Base-by-base conservation (phyloP, 2,888 invertebrate genomes). In the Salpingus planirostris region DNA sequence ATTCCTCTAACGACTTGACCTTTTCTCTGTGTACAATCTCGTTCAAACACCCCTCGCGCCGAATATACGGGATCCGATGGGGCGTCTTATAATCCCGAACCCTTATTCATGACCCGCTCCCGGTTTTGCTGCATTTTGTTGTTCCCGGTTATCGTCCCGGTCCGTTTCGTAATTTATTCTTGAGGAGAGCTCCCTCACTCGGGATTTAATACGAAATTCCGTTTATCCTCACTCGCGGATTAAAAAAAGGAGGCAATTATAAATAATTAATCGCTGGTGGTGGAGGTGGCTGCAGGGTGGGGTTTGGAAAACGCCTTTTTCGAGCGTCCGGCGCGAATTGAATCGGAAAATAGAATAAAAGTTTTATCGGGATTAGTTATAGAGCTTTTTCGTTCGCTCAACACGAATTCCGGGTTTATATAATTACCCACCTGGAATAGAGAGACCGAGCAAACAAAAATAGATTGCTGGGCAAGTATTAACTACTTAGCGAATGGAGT, bases 91-190 rank as follows among this genome's bases (percentile, higher is more conserved):
- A 48, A 52, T 50, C 52, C 44, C 29, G 13, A 39, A 42, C 46
- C 47, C 46, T 44, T 46, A 52, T 52, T 52, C 52, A 49, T 47
- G 48, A 44, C 39, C 28, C 29, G 46, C 40, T 40, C 40, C 41
- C 37, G n/a, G 44, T 46, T 50, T 44, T 36, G 40, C 21, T 29
- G 15, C 25, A 32, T 32, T 36, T 36, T 36, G 36, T 27, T 29
- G 25, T 25, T 28, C 10, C 18, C 18, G 10, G n/a, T 33, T 45
- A 42, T 38, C 38, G 39, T 29, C 36, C 36, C 35, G 31, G 32
- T 12, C 5, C 18, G 5, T 30, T 42, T 34, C 33, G 31, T 18
- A 18, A 18, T 18, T 18, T 18, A 18, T 18, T 6, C 18, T 5
- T n/a, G n/a, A n/a, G n/a, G n/a, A n/a, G n/a, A n/a, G n/a, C n/a